Percentiles rank a stretch among this genome's conserved stretches.
phyloP scores from a whole-genome alignment of 2,888 invertebrate genomes.

The Drosophila eohydei region DNA sequence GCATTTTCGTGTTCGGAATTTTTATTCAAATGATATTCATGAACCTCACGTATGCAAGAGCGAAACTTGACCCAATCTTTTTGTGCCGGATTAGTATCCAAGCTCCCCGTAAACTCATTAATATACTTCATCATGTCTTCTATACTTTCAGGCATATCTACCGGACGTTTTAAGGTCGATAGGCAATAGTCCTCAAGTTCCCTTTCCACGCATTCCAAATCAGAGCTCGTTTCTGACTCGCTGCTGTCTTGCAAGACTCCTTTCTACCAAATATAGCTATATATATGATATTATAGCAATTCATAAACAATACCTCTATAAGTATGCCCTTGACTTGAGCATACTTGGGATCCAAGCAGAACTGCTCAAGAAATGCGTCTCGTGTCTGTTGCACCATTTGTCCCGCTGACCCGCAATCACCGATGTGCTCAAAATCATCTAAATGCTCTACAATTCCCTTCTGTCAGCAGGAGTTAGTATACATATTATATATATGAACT shows the following conservation, averaged over 20 bases:
- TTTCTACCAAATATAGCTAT: background rate
- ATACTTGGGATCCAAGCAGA: conserved; percentile 1
- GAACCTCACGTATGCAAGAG: conserved; percentile 41
- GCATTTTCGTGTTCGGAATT: background rate
- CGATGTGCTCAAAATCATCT: conserved; percentile 4
- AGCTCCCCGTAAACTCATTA: conserved; percentile 31
- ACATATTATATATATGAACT: background rate
- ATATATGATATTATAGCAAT: background rate
- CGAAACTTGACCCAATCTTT: conserved; percentile 51
- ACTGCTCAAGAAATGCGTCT: background rate
- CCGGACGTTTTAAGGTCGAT: background rate
- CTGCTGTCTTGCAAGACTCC: conserved; percentile 2
- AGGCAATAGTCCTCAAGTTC: background rate
- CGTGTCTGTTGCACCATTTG: background rate
- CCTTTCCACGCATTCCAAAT: background rate
- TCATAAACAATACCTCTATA: conserved; percentile 7
- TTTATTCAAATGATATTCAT: conserved; percentile 32
- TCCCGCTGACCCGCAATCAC: background rate
- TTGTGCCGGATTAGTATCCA: conserved; percentile 24
- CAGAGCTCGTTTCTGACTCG: background rate
- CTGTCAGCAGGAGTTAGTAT: conserved; percentile 7
- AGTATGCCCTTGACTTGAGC: conserved; percentile 2
- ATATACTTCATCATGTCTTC: conserved; percentile 30
- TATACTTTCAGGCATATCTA: background rate
- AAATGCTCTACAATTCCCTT: conserved; percentile 6